A percentile compares a stretch with the other conserved stretches of the same genome.
Conservation (phyloP, 2,888 invertebrate genomes). For the Cheilosia impressa region DNA sequence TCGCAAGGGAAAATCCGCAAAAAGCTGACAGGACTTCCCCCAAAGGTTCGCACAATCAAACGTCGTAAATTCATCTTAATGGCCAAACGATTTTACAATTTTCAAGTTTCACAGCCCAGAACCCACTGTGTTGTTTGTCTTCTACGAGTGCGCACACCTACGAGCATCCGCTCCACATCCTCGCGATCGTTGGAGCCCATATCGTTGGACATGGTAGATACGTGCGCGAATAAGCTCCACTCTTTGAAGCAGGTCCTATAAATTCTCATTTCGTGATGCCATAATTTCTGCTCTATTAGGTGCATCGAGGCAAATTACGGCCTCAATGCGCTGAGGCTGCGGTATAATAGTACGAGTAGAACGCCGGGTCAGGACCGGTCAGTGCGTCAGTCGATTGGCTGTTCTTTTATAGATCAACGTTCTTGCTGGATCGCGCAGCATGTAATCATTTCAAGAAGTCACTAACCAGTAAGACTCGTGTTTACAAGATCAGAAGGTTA, state of each 20-base stretch:
- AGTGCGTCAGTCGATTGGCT: slow-evolving; percentile 64
- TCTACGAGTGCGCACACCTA: slow-evolving; percentile 68
- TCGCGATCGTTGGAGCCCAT: slow-evolving; percentile 23
- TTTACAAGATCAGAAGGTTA: slow-evolving; percentile 41
- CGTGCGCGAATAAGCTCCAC: slow-evolving; percentile 40
- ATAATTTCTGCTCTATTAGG: slow-evolving; percentile 74
- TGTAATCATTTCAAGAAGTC: slow-evolving; percentile 47
- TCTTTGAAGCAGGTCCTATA: slow-evolving; percentile 52
- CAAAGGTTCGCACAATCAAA: slow-evolving; percentile 72
- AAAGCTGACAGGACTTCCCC: slow-evolving; percentile 68
- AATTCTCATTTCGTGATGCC: slow-evolving; percentile 75
- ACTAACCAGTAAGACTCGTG: background rate
- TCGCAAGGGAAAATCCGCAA: slow-evolving; percentile 21
- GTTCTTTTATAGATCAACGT: slow-evolving; percentile 55
- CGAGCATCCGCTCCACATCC: slow-evolving; percentile 42
- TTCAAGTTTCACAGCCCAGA: slow-evolving; percentile 48
- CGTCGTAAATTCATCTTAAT: slow-evolving; percentile 73
- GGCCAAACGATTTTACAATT: slow-evolving; percentile 66
- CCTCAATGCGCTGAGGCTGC: slow-evolving; percentile 23
- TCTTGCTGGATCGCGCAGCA: slow-evolving; percentile 15
- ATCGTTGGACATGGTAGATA: slow-evolving; percentile 45
- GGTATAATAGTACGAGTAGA: slow-evolving; percentile 14
- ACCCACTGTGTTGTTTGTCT: slow-evolving; percentile 64
- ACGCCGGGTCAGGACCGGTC: slow-evolving; percentile 57
- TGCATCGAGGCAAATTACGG: slow-evolving; percentile 69